Conservation (phyloP, 2,113 vertebrate genomes). For the Oryzias javanicus region DNA sequence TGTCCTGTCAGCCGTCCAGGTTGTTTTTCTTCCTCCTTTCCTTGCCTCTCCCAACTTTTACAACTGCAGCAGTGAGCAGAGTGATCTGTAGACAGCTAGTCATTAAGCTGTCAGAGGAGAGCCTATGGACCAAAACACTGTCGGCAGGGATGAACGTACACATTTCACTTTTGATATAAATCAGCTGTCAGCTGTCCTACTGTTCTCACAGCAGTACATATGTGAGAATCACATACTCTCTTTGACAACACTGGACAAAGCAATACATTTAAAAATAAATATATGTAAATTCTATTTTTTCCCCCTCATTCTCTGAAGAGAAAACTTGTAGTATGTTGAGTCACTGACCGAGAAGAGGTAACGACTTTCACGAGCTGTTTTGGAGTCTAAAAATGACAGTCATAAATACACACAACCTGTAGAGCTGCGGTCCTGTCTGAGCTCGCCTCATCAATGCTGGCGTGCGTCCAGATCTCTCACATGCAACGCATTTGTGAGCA, state of each 20-base stretch:
- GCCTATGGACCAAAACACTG: slow-evolving; percentile 46
- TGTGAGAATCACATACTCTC: slow-evolving; percentile 11
- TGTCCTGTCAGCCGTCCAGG: slow-evolving; percentile 30
- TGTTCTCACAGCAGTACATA: slow-evolving; percentile 8
- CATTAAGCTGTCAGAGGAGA: slow-evolving; percentile 64
- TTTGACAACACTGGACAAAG: slow-evolving; percentile 9
- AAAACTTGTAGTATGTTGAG: too few relatives aligned
- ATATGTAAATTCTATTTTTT: too few relatives aligned
- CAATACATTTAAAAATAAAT: too few relatives aligned
- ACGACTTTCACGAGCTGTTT: slow-evolving; percentile 28
- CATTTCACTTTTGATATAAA: slow-evolving; percentile 44
- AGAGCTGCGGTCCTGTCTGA: slow-evolving; percentile 48
- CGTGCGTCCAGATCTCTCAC: slow-evolving; percentile 23
- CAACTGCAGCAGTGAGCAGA: slow-evolving; percentile 29
- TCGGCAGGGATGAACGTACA: slow-evolving; percentile 37
- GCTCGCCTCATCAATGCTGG: slow-evolving; percentile 39
- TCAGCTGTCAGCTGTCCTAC: slow-evolving; percentile 35
- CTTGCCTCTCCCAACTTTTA: slow-evolving; percentile 6
- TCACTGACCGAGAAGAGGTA: neutral
- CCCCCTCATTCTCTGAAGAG: too few relatives aligned
- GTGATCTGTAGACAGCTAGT: slow-evolving; percentile 61
- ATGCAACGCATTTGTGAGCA: slow-evolving; percentile 6
- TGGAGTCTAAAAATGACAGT: slow-evolving; percentile 42
- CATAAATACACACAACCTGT: slow-evolving; percentile 38
- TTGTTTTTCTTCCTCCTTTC: slow-evolving; percentile 26